Base-by-base conservation (phyloP, 1,140 invertebrate genomes). In the Belonocnema kinseyi region DNA sequence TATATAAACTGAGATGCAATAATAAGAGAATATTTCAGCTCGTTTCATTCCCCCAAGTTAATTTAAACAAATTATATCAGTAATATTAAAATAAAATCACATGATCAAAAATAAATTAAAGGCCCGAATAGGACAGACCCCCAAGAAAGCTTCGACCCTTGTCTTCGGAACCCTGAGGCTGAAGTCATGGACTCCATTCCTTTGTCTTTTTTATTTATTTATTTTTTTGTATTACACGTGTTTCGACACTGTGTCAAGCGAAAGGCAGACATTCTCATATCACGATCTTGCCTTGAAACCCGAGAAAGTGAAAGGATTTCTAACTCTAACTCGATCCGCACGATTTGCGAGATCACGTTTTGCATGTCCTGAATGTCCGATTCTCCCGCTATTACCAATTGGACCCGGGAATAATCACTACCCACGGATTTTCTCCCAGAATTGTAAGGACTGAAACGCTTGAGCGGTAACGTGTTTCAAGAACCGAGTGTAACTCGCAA, bases 291-390 rank as follows among this genome's bases (percentile, higher is more conserved):
- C 86, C 85, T 88, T 88, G 87, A 85, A 87, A 82, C 77, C 75
- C 80, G 79, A 76, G 85, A 86, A 86, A 88, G 87, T 87, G 87
- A 88, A 88, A 88, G 87, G 86, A 82, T 80, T 82, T 80, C 81
- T 82, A 81, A 79, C 82, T 75, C 77, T 33, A 66, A 66, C 61
- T 66, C 33, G 26, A 66, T 66, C 75, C 61, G 46, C 77, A 76
- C 75, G 77, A 83, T 80, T 79, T 77, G 78, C 81, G 58, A 85
- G 77, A 77, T 61, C 72, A 17, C 75, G 78, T 80, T 80, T 83
- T 83, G 75, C 75, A 80, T 77, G 77, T 79, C 77, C 74, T n/a
- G 13, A 6, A 33, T 66, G 61, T 66, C 26, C 61, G 61, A 66
- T 66, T 66, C 13, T 66, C 61, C 61, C 61, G 61, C 40, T 66